A percentile compares a stretch with the other conserved stretches of the same genome.
Evolutionary conservation across 1,140 invertebrate species (phyloP).

Genomic region (Pteromalus puparum): DNA sequence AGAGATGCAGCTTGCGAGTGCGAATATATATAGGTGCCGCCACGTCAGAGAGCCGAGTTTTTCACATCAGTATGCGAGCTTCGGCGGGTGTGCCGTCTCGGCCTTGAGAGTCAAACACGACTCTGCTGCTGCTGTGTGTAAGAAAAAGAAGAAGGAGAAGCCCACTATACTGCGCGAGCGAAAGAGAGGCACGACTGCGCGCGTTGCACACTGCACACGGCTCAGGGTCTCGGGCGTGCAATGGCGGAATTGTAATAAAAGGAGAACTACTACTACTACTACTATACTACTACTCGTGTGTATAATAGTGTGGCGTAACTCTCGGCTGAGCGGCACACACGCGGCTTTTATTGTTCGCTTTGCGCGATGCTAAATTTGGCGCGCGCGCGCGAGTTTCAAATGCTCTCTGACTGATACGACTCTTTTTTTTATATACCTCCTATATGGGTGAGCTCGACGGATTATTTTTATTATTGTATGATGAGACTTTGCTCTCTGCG

Average conservation of each 20-base stretch:
- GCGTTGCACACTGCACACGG: neutral
- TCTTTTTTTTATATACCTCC: neutral
- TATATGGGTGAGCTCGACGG: no score
- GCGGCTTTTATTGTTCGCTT: constrained; percentile 15
- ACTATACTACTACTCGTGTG: neutral
- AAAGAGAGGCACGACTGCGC: neutral
- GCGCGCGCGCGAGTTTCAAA: constrained; percentile 15
- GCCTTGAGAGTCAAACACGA: neutral
- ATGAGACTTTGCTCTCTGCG: no score
- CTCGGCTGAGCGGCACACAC: neutral
- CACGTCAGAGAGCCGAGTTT: neutral
- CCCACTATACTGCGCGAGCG: neutral
- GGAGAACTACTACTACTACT: neutral
- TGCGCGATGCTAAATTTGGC: neutral
- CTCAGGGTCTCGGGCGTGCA: constrained; percentile 41
- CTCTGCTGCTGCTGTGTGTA: neutral
- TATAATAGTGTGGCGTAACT: neutral
- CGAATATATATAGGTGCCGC: neutral
- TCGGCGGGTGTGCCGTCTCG: constrained; percentile 9
- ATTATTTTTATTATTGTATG: no score
- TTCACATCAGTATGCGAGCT: neutral
- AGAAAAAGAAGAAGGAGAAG: neutral
- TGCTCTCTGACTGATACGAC: neutral
- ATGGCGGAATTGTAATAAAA: constrained; percentile 4
- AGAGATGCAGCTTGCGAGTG: neutral